Evolutionary conservation across 2,797 vertebrate species (phyloP).

Genomic region (Mus minutoides): DNA sequence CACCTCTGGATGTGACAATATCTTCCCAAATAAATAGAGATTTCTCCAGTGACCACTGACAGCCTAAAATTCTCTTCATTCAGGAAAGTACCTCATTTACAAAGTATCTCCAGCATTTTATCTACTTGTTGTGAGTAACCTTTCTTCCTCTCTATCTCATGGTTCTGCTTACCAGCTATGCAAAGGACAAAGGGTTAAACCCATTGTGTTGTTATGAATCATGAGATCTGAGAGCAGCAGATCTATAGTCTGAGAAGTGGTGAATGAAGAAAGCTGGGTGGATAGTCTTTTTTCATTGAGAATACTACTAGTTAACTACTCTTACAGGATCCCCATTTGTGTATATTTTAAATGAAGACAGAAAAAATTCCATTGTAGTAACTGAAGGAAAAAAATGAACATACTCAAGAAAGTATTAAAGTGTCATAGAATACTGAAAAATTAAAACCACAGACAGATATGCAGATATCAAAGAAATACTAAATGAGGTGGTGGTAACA

Average conservation of each 20-base stretch:
- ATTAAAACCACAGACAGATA: not conserved
- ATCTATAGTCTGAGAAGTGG: not conserved
- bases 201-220: too few species aligned
- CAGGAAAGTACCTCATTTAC: not conserved
- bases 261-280: not conserved
- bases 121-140: not conserved
- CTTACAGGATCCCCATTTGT: not conserved
- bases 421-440: not conserved
- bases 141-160: not conserved
- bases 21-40: not conserved
- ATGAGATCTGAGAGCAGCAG: not conserved
- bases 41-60: not conserved
- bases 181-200: too few species aligned
- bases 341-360: not conserved
- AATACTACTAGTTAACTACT: not conserved
- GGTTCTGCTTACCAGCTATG: not conserved
- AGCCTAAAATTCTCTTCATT: not conserved
- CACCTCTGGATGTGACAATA: not conserved
- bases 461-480: not conserved
- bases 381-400: not conserved
- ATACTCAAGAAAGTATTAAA: not conserved
- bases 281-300: not conserved
- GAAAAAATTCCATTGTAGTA: not conserved
- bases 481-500: not conserved
- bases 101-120: not conserved